phyloP scores from a whole-genome alignment of 1,140 invertebrate genomes.

The Coptotermes formosanus region DNA sequence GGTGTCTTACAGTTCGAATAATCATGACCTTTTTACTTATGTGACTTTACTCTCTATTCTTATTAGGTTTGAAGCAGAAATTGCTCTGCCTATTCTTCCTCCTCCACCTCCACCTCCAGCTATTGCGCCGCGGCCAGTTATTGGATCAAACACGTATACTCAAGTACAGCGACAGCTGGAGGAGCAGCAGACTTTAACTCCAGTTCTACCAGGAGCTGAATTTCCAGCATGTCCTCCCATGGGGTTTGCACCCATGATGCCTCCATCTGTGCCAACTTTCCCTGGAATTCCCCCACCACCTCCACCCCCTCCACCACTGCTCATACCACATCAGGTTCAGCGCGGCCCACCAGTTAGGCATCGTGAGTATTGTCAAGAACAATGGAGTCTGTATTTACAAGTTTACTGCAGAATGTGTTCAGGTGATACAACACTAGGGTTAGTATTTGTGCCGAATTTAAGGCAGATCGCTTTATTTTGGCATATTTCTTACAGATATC shows the following conservation, averaged over 20 bases:
- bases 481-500: no score
- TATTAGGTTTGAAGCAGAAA: slow-evolving; percentile 81
- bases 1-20: neutral
- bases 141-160: slow-evolving; percentile 65
- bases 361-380: slow-evolving; percentile 20
- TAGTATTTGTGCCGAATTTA: no score
- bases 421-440: no score
- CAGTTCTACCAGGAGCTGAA: slow-evolving; percentile 35
- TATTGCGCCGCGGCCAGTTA: slow-evolving; percentile 53
- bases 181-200: slow-evolving; percentile 51
- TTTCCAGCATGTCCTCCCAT: slow-evolving; percentile 11
- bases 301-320: slow-evolving; percentile 53
- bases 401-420: no score
- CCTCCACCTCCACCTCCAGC: slow-evolving; percentile 48
- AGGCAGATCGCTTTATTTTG: no score
- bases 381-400: neutral
- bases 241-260: slow-evolving; percentile 22
- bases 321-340: slow-evolving; percentile 61
- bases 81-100: slow-evolving; percentile 60
- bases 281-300: slow-evolving; percentile 51
- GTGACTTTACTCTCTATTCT: neutral
- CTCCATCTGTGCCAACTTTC: slow-evolving; percentile 11
- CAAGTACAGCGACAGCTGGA: slow-evolving; percentile 64
- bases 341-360: slow-evolving; percentile 29
- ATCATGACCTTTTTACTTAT: neutral